A percentile compares a stretch with the other conserved stretches of the same genome.
phyloP scores from a whole-genome alignment of 2,797 vertebrate genomes.

The Mus minutoides region DNA sequence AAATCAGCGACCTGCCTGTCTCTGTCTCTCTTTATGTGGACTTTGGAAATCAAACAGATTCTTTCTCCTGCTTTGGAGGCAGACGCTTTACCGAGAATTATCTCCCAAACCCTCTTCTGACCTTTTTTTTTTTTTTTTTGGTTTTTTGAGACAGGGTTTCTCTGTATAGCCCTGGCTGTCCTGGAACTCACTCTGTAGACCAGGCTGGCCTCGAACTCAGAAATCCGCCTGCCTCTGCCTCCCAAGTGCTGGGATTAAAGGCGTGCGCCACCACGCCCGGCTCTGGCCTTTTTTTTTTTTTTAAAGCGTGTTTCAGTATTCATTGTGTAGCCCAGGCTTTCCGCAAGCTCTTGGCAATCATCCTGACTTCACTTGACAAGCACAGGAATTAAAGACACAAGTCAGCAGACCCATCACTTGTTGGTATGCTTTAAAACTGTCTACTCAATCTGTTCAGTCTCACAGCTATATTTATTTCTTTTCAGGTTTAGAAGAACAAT shows the following conservation, averaged over 20 bases:
- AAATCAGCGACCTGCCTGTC: neutral
- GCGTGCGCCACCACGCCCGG: too few species aligned
- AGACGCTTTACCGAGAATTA: neutral
- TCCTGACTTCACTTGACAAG: neutral
- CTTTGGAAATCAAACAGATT: neutral
- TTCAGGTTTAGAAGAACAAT: slow-evolving; percentile 94
- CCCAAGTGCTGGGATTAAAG: too few species aligned
- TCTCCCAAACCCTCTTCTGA: neutral
- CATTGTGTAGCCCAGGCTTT: neutral
- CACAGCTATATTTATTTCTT: slow-evolving; percentile 48
- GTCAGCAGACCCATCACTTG: too few species aligned
- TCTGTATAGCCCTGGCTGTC: too few species aligned
- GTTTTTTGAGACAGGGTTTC: too few species aligned
- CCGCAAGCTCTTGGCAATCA: neutral
- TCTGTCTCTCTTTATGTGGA: neutral
- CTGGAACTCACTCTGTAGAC: too few species aligned
- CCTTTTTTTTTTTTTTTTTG: too few species aligned
- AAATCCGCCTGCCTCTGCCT: too few species aligned
- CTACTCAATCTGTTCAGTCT: neutral
- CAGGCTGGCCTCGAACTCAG: too few species aligned
- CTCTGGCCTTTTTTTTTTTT: neutral
- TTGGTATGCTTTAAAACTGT: neutral
- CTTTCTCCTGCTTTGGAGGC: neutral
- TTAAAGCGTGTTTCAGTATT: neutral
- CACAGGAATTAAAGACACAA: neutral